phyloP scores from a whole-genome alignment of 2,113 vertebrate species.

The Alligator mississippiensis region DNA sequence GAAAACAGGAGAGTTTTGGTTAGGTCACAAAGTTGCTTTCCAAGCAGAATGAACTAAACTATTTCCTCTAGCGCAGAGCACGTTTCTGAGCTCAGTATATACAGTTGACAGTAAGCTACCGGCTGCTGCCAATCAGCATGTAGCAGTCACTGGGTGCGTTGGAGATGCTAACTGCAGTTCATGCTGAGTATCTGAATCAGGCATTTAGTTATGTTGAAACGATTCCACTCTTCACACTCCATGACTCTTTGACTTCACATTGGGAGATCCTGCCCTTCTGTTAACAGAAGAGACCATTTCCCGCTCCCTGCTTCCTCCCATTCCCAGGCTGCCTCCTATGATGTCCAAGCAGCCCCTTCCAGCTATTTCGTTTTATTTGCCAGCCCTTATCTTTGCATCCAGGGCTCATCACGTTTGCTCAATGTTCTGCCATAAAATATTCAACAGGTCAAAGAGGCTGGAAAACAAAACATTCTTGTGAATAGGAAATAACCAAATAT shows the following conservation, averaged over 20 bases:
- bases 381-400: background rate
- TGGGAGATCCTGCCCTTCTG: background rate
- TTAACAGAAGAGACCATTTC: background rate
- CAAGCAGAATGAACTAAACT: background rate
- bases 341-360: background rate
- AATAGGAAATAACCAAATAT: background rate
- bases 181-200: background rate
- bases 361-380: background rate
- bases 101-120: background rate
- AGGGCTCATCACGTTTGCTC: background rate
- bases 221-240: background rate
- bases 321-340: background rate
- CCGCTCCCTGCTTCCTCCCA: background rate
- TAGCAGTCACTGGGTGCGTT: background rate
- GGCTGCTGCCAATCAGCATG: background rate
- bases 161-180: background rate
- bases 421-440: background rate
- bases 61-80: background rate
- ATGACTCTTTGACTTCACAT: background rate
- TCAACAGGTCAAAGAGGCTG: background rate
- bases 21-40: background rate
- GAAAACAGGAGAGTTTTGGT: background rate
- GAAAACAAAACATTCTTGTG: background rate
- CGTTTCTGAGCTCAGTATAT: background rate
- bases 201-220: background rate